Evolutionary conservation across 2,888 invertebrate species (phyloP).

Genomic region (Scaptodrosophila latifasciaeformis): DNA sequence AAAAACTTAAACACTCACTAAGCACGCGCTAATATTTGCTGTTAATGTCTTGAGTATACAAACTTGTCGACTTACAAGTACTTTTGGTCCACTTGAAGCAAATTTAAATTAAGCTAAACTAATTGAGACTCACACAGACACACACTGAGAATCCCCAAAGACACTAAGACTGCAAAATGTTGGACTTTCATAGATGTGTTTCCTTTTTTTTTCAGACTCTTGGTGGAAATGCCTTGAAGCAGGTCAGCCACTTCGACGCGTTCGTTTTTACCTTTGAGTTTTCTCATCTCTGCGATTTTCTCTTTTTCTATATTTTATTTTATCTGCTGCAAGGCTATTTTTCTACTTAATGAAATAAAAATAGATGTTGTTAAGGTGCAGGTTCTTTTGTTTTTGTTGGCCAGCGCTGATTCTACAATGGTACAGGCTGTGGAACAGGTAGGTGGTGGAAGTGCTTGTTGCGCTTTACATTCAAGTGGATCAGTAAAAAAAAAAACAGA

Average conservation of each 20-base stretch:
- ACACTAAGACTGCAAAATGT: too few species aligned
- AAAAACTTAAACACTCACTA: slow-evolving; percentile 20
- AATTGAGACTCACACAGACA: slow-evolving; percentile 40
- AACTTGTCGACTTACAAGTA: slow-evolving; percentile 29
- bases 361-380: slow-evolving; percentile 43
- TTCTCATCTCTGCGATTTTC: slow-evolving; percentile 1
- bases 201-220: slow-evolving; percentile 29
- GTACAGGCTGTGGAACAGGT: too few species aligned
- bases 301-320: slow-evolving; percentile 18
- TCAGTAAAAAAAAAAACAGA: too few species aligned
- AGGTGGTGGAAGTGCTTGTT: background rate
- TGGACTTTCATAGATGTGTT: too few species aligned
- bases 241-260: slow-evolving; percentile 10
- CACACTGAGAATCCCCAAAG: too few species aligned
- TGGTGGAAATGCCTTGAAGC: slow-evolving; percentile 20
- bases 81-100: slow-evolving; percentile 36
- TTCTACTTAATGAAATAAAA: slow-evolving; percentile 65
- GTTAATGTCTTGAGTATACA: slow-evolving; percentile 39
- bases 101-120: slow-evolving; percentile 66
- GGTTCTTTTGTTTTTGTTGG: background rate
- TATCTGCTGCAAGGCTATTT: slow-evolving; percentile 50
- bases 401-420: too few species aligned
- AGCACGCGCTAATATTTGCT: slow-evolving; percentile 42
- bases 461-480: background rate
- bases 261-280: background rate